These are phyloP conservation scores for Hippocampus mohnikei DNA, from an alignment of 2,113 vertebrate genomes.

Conservation along the genomic window DNA sequence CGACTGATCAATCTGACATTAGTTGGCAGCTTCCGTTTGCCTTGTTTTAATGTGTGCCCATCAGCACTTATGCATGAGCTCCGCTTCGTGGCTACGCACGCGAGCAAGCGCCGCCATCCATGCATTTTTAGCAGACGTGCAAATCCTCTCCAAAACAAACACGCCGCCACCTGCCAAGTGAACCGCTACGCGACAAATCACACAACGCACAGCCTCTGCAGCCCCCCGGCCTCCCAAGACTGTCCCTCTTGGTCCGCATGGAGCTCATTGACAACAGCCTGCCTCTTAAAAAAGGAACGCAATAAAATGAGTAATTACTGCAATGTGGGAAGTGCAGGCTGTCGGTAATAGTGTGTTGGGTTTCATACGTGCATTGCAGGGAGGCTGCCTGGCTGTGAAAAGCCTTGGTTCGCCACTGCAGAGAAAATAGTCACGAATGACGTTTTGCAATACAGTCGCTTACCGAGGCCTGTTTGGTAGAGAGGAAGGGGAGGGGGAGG, in stretches of 20 bases:
- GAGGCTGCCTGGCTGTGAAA: slow-evolving; percentile 20
- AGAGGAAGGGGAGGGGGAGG: neutral
- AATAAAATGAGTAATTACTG: slow-evolving; percentile 59
- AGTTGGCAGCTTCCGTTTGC: slow-evolving; percentile 4
- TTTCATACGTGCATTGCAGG: slow-evolving; percentile 11
- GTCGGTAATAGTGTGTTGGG: slow-evolving; percentile 22
- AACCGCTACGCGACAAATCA: slow-evolving; percentile 14
- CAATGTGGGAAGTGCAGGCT: slow-evolving; percentile 46
- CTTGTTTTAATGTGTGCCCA: slow-evolving; percentile 24
- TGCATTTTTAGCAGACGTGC: slow-evolving; percentile 33
- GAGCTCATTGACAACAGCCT: slow-evolving; percentile 45
- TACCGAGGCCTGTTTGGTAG: slow-evolving; percentile 31
- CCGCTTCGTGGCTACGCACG: slow-evolving; percentile 27
- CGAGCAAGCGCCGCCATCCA: slow-evolving; percentile 20
- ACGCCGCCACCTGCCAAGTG: slow-evolving; percentile 29
- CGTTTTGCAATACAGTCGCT: slow-evolving; percentile 44
- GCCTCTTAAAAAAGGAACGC: slow-evolving; percentile 50
- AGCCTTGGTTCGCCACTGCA: slow-evolving; percentile 29
- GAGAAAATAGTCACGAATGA: slow-evolving; percentile 41
- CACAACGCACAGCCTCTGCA: slow-evolving; percentile 15
- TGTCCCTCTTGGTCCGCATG: slow-evolving; percentile 37
- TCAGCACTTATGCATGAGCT: slow-evolving; percentile 9
- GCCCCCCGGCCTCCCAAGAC: slow-evolving; percentile 25
- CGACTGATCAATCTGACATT: slow-evolving; percentile 24
- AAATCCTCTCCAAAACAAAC: slow-evolving; percentile 42